Percentiles rank a stretch among this genome's conserved stretches.
Evolutionary conservation across 2,797 vertebrate genomes (phyloP).

Genomic region (Sebastes hubbsi): DNA sequence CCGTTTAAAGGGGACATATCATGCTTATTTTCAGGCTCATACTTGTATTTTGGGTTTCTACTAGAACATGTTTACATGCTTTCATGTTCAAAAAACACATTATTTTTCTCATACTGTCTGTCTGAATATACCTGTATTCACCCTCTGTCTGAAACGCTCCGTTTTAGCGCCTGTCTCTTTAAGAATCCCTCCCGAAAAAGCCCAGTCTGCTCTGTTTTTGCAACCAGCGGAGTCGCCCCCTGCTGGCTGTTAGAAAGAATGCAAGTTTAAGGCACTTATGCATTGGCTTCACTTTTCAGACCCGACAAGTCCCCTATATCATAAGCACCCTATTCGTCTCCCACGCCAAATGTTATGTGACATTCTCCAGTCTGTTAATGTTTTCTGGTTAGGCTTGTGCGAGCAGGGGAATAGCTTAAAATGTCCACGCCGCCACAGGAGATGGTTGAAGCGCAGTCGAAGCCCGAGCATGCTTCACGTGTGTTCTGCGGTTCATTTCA

Average conservation of each 20-base stretch:
- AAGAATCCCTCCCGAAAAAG: too few relatives aligned
- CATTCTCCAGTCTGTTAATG: background rate
- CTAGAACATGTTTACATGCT: background rate
- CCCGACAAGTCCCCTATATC: background rate
- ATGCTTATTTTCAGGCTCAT: background rate
- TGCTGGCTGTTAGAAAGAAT: too few relatives aligned
- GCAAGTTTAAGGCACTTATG: rapidly evolving
- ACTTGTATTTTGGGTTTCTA: background rate
- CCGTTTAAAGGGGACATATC: background rate
- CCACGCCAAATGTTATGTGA: background rate
- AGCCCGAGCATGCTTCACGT: background rate
- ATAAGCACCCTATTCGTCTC: background rate
- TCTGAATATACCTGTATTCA: too few relatives aligned
- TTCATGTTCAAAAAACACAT: too few relatives aligned
- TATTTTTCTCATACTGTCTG: too few relatives aligned
- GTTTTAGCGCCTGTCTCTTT: too few relatives aligned
- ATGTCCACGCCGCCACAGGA: background rate
- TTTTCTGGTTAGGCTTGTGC: background rate
- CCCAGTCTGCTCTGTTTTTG: too few relatives aligned
- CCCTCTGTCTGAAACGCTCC: too few relatives aligned
- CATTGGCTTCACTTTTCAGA: too few relatives aligned
- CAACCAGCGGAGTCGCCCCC: too few relatives aligned
- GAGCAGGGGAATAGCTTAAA: background rate
- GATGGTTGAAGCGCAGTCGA: background rate
- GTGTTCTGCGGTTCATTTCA: slow-evolving; percentile 15